Evolutionary conservation across 2,113 vertebrate genomes (phyloP).

Genomic region (Antechinus stuartii): DNA sequence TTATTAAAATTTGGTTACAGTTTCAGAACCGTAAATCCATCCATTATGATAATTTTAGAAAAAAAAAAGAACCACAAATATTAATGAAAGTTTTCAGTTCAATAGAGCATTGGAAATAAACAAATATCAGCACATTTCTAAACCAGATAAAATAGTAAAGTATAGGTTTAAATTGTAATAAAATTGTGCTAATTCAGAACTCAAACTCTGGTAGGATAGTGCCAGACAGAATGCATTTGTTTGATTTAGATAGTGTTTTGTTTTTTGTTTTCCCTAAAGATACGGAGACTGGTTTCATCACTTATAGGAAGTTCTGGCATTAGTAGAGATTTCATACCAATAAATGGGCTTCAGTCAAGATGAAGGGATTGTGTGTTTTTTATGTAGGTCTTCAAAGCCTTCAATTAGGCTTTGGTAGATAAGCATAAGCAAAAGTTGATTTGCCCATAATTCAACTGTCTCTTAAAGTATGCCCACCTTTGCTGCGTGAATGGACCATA

Average conservation of each 20-base stretch:
- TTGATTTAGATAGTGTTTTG: not conserved
- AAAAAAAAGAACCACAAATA: conserved; percentile 63
- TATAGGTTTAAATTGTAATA: conserved; percentile 64
- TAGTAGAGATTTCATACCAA: not conserved
- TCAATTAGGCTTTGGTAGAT: not conserved
- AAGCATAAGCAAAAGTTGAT: not conserved
- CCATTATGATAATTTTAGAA: conserved; percentile 78
- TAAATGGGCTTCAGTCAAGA: not conserved
- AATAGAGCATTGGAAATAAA: conserved; percentile 73
- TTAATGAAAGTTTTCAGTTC: conserved; percentile 81
- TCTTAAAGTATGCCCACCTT: not conserved
- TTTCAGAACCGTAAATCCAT: conserved; percentile 80
- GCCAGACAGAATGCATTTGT: conserved; percentile 18
- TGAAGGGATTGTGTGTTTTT: not conserved
- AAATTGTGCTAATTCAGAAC: conserved; percentile 71
- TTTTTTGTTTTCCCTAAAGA: not conserved
- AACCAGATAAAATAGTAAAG: conserved; percentile 57
- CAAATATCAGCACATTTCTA: conserved; percentile 55
- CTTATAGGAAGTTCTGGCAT: not conserved
- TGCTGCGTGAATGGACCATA: not conserved
- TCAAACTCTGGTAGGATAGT: conserved; percentile 66
- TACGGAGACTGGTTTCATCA: not conserved
- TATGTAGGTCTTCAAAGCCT: not conserved
- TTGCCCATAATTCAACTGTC: not conserved
- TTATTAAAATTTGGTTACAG: conserved; percentile 82